Conservation (phyloP, 2,888 invertebrate species). For the Caenorhabditis sp. region DNA sequence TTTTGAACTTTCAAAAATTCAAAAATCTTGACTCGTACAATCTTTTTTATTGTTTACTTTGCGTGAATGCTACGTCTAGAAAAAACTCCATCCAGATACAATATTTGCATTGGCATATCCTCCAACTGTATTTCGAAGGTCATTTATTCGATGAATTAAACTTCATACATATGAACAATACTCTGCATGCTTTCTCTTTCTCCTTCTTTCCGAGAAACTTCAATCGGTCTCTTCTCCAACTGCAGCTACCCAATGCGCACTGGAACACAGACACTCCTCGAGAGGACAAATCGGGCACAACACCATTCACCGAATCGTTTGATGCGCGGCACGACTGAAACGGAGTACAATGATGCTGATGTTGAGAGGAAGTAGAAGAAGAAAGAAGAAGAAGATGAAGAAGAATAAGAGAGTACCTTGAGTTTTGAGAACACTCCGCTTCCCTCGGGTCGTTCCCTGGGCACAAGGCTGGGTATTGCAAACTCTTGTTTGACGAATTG, state of each 20-base stretch:
- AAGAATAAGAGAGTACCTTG: background rate
- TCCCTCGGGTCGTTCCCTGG: slow-evolving; percentile 58
- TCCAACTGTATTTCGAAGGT: slow-evolving; percentile 29
- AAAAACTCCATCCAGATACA: slow-evolving; percentile 1
- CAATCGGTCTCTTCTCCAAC: background rate
- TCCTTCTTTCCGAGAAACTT: slow-evolving; percentile 3
- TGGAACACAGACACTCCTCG: slow-evolving; percentile 48
- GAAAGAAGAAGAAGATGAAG: background rate
- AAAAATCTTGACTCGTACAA: background rate
- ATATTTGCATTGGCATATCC: slow-evolving; percentile 27
- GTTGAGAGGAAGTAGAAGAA: background rate
- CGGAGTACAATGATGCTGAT: background rate
- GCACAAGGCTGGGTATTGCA: slow-evolving; percentile 59
- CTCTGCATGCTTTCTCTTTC: slow-evolving; percentile 3
- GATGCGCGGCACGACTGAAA: slow-evolving; percentile 18
- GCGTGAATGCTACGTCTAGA: slow-evolving; percentile 7
- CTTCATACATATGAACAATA: slow-evolving; percentile 33
- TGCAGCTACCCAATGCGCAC: slow-evolving; percentile 34
- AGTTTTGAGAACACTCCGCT: slow-evolving; percentile 26
- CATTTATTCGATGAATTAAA: slow-evolving; percentile 44
- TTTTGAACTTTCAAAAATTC: no score
- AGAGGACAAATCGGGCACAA: slow-evolving; percentile 54
- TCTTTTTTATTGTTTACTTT: background rate
- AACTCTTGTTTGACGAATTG: slow-evolving; percentile 36
- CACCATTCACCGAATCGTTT: slow-evolving; percentile 53